phyloP scores from a whole-genome alignment of 2,888 invertebrate species.

The Melieria picta region DNA sequence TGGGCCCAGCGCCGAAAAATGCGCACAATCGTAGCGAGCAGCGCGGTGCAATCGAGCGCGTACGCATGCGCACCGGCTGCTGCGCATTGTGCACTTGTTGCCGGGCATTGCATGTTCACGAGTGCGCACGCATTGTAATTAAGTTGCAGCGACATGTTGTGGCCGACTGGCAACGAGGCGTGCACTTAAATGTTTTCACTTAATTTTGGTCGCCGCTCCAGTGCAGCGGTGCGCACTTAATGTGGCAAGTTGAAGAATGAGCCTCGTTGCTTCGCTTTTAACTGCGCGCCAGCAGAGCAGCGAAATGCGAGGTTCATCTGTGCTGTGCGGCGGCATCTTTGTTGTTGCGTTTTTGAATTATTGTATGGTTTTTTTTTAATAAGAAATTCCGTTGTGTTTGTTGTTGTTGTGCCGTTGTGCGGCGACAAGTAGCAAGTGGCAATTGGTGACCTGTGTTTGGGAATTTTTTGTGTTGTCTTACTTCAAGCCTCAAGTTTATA shows the following conservation, averaged over 20 bases:
- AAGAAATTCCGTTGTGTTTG: too few relatives aligned
- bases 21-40: not conserved
- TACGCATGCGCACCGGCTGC: constrained; percentile 16
- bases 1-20: constrained; percentile 20
- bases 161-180: constrained; percentile 3
- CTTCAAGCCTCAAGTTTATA: too few relatives aligned
- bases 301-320: too few relatives aligned
- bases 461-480: too few relatives aligned
- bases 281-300: too few relatives aligned
- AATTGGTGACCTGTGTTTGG: too few relatives aligned
- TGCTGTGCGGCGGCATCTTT: too few relatives aligned
- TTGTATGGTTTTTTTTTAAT: too few relatives aligned
- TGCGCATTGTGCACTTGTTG: not conserved
- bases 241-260: constrained; percentile 1
- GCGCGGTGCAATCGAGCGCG: constrained; percentile 24
- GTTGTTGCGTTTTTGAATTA: too few relatives aligned
- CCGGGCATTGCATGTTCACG: not conserved
- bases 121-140: constrained; percentile 18
- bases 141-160: constrained; percentile 27
- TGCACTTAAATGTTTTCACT: constrained; percentile 27
- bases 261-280: not conserved
- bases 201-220: not conserved
- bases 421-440: too few relatives aligned
- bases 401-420: too few relatives aligned
- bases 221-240: not conserved